Evolutionary conservation across 2,888 invertebrate species (phyloP), one percentile per base, ranked within the genome.

Genomic region (Stenichneumon culpator): DNA sequence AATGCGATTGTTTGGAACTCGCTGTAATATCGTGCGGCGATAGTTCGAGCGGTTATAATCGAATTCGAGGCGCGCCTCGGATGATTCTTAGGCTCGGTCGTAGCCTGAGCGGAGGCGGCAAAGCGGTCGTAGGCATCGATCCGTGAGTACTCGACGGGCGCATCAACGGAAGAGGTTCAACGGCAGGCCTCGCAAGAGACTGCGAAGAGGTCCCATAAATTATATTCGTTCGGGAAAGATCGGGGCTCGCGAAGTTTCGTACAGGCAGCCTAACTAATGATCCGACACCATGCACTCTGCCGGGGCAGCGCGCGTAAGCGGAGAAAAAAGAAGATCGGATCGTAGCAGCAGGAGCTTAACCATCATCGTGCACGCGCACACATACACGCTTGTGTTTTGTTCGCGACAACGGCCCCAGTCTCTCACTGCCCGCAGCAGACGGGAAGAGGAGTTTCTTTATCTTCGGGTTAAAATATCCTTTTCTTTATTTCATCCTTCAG

Each of bases 11-110:
- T 57, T 57, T 14, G 25, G 57, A 25, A 14, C 14, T 25, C 9
- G 11, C 14, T 25, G 22, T 25, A 52, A 25, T 16, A 47, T 25
- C 44, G 16, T 5, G 22, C 7, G 16, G 32, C 63, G 63, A 63
- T 63, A n/a, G 28, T 60, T 60, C 60, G 28, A 60, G 57, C 14
- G 19, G 84, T 87, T 87, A 87, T 87, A 87, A 88, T 88, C 88
- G 78, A 88, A 89, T 88, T 86, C 84, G 78, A 68, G 74, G 79
- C 52, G 80, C 80, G 87, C 86, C 84, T 75, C 74, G 54, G 75
- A 69, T 39, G 75, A 63, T 67, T 81, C 73, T 60, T 73, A 52
- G 54, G 52, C 54, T 77, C 44, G 52, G 50, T 57, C 72, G 22
- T 44, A 44, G 11, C 14, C 9, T 11, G 54, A 57, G 70, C 50